Evolutionary conservation across 2,113 vertebrate species (phyloP), one percentile per base, ranked within the genome.

Genomic region (Rostratula benghalensis): DNA sequence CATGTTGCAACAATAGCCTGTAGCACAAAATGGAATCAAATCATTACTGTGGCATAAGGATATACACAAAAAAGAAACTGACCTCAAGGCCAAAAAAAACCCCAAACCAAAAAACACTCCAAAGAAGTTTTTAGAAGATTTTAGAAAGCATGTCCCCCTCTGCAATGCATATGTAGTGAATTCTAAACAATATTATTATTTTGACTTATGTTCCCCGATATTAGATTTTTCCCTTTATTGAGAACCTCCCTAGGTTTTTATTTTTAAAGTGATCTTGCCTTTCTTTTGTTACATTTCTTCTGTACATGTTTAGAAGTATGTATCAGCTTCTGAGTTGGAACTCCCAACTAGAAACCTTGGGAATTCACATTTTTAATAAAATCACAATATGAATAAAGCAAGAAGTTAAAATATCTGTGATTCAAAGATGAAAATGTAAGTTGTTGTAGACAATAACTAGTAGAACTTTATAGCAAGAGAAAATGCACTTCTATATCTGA

Each of bases 231-330:
- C 31, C 31, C 1, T 2, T 35, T 77, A 57, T 65, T 41, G 31
- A 67, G 80, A 77, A 4, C 1, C 2, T n/a, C 4, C 13, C 3
- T 35, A 33, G 7, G 3, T 1, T 35, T 67, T 83, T 79, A 4
- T 46, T 57, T 91, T 56, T 76, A 27, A 73, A 60, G 5, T 33
- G 27, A 43, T 39, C 25, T 68, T 54, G 2, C 7, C 11, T 46
- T 83, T 63, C 7, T 54, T 59, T 61, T n/a, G 5, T 31, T 79
- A 35, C 1, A 15, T 56, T 83, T 86, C 3, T 24, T 63, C 23
- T 68, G 43, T 50, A 43, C 7, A 2, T 33, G 5, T 48, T 54
- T 51, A 74, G 54, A 74, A 74, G 45, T 5, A 3, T 11, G 14
- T 45, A 59, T 4, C 14, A 37, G 53, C 50, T 77, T 83, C 6